A percentile compares a stretch with the other conserved stretches of the same genome.
Evolutionary conservation across 2,113 vertebrate species (phyloP).

Genomic region (Mustelus asterias): DNA sequence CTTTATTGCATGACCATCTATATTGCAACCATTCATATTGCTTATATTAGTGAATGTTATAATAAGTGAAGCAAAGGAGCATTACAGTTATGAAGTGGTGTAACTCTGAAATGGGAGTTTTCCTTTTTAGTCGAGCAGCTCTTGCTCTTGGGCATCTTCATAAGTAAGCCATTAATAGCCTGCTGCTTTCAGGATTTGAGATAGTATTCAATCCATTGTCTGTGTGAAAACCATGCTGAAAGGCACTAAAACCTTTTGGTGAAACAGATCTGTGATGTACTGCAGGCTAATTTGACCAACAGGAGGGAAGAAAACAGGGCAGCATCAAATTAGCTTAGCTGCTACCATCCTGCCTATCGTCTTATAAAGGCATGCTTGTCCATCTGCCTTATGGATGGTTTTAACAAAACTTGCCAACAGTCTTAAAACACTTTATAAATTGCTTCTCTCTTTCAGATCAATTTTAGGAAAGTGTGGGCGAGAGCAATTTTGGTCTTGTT

Average conservation of each 20-base stretch:
- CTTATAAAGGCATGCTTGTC: not conserved
- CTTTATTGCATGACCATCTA: not conserved
- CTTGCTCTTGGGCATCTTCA: not conserved
- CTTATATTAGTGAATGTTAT: not conserved
- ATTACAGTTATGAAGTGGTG: not conserved
- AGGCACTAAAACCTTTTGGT: not conserved
- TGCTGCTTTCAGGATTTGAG: not conserved
- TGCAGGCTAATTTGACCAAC: not conserved
- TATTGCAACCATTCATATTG: not conserved
- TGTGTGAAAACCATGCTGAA: not conserved
- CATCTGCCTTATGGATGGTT: not conserved
- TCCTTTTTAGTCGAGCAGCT: not conserved
- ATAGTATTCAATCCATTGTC: not conserved
- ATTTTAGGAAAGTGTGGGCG: not conserved
- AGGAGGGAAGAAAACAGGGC: not conserved
- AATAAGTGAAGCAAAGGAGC: not conserved
- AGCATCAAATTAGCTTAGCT: not conserved
- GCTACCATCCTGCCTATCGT: not conserved
- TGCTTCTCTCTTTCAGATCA: not conserved
- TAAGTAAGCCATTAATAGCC: not conserved
- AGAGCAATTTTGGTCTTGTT: not conserved
- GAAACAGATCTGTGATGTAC: not conserved
- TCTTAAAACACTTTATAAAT: not conserved
- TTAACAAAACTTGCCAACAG: not conserved
- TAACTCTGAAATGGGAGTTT: not conserved